Evolutionary conservation across 2,113 vertebrate species (phyloP).

Genomic region (Notiomystis cincta): DNA sequence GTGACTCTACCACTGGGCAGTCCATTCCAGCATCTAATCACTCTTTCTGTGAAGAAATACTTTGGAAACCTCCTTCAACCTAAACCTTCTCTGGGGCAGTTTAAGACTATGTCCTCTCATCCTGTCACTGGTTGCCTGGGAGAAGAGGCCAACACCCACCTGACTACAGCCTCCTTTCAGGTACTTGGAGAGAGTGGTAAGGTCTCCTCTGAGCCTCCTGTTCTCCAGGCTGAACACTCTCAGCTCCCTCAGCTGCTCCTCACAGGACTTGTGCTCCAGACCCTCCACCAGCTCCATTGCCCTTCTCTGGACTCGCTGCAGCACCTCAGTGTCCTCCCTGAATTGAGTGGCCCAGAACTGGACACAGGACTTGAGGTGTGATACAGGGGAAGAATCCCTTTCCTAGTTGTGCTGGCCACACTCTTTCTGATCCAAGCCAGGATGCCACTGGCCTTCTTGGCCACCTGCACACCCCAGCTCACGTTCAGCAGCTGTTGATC

Average conservation of each 20-base stretch:
- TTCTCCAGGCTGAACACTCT: background rate
- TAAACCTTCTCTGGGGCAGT: fast-evolving
- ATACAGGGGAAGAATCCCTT: background rate
- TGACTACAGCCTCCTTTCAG: background rate
- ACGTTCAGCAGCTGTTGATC: background rate
- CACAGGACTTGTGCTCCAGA: background rate
- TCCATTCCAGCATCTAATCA: background rate
- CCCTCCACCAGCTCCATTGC: background rate
- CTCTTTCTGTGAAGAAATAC: background rate
- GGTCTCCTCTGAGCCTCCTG: too few species aligned
- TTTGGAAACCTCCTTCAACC: background rate
- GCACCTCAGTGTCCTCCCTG: background rate
- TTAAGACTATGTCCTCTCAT: background rate
- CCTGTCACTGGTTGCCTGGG: background rate
- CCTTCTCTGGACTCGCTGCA: background rate
- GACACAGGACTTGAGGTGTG: fast-evolving
- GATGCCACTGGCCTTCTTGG: background rate
- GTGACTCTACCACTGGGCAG: background rate
- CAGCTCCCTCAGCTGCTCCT: background rate
- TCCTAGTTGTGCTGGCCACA: background rate
- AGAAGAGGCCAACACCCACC: background rate
- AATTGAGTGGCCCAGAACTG: background rate
- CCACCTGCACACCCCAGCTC: background rate
- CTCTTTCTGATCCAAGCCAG: background rate
- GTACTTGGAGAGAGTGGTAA: fast-evolving